Evolutionary conservation across 2,888 invertebrate species (phyloP), one percentile per base, ranked within the genome.

Genomic region (Catocala fraxini): DNA sequence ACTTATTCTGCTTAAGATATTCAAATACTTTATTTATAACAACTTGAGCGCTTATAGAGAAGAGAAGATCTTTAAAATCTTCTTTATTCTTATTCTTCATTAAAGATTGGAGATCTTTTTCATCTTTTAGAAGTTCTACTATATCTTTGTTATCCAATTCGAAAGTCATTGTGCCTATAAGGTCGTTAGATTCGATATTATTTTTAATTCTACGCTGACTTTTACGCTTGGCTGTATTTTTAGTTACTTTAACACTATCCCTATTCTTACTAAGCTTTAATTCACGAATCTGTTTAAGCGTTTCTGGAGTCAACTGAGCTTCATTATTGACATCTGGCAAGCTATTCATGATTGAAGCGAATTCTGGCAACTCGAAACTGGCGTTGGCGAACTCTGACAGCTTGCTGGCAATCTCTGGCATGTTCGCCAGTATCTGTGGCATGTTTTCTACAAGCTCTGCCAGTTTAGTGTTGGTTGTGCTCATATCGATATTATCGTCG

Each of bases 241-340:
- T 94, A 15, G 93, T 93, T 0, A 94, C 92, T 76, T 93, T 94
- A 11, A 93, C 85, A 51, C 76, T 87, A 75, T 93, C 93, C 39
- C 91, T 89, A 70, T 69, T 71, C 56, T 92, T 94, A 65, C 78
- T 91, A 5, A 92, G 65, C 67, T 93, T 92, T 0, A 94, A 65
- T 71, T 94, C 94, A 0, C 94, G 82, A 6, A 94, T 93, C 58
- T 94, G 94, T 82, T 90, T 93, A 3, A 94, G 63, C 0, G 94
- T 94, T 73, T 94, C 94, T 0, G 93, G 94, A 0, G 94, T 93
- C 0, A 94, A 58, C 63, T 94, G 93, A 0, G 91, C 86, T 68
- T 93, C 94, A 56, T 83, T 89, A 39, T 86, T 89, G 0, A 89
- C 88, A 13, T 92, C 93, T 0, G 93, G 93, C 3, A 93, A 39